Percentiles rank a stretch among this genome's conserved stretches.
Evolutionary conservation across 2,797 vertebrate species (phyloP).

Genomic region (Pterois miles): DNA sequence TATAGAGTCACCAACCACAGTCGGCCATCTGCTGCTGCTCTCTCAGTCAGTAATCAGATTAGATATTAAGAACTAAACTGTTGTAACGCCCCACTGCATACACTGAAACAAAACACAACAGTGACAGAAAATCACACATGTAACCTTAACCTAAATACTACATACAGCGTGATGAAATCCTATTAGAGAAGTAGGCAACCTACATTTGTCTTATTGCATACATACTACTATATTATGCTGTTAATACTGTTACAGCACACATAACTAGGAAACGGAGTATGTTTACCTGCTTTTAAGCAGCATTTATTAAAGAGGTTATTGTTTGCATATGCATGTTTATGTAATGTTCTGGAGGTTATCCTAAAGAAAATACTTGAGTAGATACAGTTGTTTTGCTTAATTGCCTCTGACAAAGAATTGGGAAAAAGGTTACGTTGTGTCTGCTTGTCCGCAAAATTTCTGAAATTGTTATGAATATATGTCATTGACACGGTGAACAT

Average conservation of each 20-base stretch:
- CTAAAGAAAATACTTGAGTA: not conserved
- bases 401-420: not conserved
- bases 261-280: not conserved
- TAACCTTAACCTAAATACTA: conserved; percentile 37
- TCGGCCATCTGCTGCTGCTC: conserved; percentile 47
- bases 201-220: not conserved
- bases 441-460: not conserved
- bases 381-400: not conserved
- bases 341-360: not conserved
- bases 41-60: conserved; percentile 48
- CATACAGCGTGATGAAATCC: conserved; percentile 47
- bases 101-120: conserved; percentile 12
- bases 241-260: conserved; percentile 23
- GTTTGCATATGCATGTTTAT: not conserved
- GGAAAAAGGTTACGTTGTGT: not conserved
- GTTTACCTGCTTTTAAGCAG: not conserved
- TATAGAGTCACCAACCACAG: conserved; percentile 38
- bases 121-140: conserved; percentile 11
- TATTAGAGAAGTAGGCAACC: conserved; percentile 43
- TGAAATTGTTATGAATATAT: not conserved
- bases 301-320: not conserved
- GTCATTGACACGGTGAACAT: not conserved
- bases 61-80: conserved; percentile 34
- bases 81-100: conserved; percentile 12
- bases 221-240: not conserved